Evolutionary conservation across 1,140 invertebrate genomes (phyloP).

Genomic region (Rhynchophorus ferrugineus): DNA sequence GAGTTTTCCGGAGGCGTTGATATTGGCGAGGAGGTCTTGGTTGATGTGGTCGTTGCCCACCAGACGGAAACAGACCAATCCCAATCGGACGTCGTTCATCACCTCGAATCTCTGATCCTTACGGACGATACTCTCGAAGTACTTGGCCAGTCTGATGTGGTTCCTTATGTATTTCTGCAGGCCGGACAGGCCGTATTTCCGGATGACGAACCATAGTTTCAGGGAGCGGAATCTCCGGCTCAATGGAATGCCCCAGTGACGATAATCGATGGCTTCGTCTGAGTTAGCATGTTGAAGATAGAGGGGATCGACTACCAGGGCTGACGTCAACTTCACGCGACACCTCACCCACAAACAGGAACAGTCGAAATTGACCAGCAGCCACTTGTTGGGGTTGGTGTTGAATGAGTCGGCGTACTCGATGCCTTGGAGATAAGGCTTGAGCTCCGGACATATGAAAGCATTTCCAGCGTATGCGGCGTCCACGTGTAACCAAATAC

Average conservation of each 20-base stretch:
- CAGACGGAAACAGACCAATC: constrained; percentile 63
- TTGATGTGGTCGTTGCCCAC: constrained; percentile 67
- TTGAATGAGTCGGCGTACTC: constrained; percentile 86
- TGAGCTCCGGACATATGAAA: constrained; percentile 79
- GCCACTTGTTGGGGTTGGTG: constrained; percentile 90
- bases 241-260: constrained; percentile 85
- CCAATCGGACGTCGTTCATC: constrained; percentile 69
- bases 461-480: constrained; percentile 78
- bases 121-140: constrained; percentile 70
- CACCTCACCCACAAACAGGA: constrained; percentile 87
- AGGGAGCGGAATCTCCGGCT: constrained; percentile 78
- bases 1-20: constrained; percentile 81
- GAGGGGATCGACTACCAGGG: constrained; percentile 88
- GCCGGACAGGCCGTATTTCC: constrained; percentile 74
- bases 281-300: constrained; percentile 80
- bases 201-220: constrained; percentile 84
- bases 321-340: constrained; percentile 81
- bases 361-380: constrained; percentile 85
- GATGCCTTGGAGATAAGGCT: constrained; percentile 64
- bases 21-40: constrained; percentile 69
- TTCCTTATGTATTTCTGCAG: constrained; percentile 77
- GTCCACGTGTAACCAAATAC: constrained; percentile 67
- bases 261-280: constrained; percentile 68
- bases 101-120: constrained; percentile 78
- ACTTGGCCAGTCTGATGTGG: constrained; percentile 80